These are phyloP conservation scores for Argyra leucocephala DNA, from an alignment of 2,888 invertebrate species.

Conservation along the genomic window DNA sequence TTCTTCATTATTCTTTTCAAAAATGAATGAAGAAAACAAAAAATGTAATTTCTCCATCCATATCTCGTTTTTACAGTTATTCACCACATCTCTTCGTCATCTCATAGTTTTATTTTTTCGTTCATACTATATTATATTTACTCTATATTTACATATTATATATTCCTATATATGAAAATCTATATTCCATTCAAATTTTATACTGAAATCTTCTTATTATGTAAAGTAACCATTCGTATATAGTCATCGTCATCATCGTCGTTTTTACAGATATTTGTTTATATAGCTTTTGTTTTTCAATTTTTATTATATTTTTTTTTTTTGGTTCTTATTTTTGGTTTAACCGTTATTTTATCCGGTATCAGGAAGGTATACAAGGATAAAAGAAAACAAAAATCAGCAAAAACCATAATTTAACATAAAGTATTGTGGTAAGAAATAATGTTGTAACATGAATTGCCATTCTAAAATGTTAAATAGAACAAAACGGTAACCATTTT, in stretches of 20 bases:
- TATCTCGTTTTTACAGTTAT: conserved; percentile 6
- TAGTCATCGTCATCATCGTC: background rate
- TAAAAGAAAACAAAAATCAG: too few species aligned
- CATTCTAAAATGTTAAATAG: too few species aligned
- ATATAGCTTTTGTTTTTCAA: background rate
- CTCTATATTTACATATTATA: background rate
- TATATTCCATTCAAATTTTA: background rate
- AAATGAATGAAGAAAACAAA: too few species aligned
- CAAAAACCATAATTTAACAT: too few species aligned
- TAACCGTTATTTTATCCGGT: background rate
- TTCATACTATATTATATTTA: background rate
- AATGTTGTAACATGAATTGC: too few species aligned
- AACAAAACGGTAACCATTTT: too few species aligned
- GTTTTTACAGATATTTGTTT: background rate
- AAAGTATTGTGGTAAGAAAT: too few species aligned
- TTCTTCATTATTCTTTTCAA: background rate
- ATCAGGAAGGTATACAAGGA: background rate
- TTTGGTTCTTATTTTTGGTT: background rate
- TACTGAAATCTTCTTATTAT: background rate
- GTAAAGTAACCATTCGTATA: background rate
- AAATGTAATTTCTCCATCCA: background rate
- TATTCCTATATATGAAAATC: background rate
- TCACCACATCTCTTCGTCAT: conserved; percentile 1
- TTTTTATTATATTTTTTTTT: background rate
- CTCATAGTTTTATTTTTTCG: background rate